Base-by-base conservation (phyloP, 2,797 vertebrate genomes). In the Tokudaia muenninki region DNA sequence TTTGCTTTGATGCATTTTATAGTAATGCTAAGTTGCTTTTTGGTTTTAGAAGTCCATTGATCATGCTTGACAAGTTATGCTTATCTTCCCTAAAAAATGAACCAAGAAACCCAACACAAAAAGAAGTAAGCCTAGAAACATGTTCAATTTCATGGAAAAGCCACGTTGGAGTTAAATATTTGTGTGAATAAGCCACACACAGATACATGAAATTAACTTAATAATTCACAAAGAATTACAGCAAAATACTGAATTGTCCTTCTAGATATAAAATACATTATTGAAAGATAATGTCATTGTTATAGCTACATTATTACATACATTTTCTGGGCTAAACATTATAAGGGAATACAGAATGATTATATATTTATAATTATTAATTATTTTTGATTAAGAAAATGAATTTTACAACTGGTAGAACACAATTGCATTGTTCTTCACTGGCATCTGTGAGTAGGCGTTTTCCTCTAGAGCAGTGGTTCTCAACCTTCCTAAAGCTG, bases 1-100 rank as follows among this genome's bases (percentile, higher is more conserved):
- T 44, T 97, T 94, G 88, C 96, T 97, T 97, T 95, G 65, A 97
- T 96, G 98, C 95, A 97, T 97, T 92, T 95, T 96, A 97, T 94
- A 98, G 72, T 94, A 34, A 97, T 86, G 78, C 88, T 44, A 92
- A 77, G 65, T 67, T 24, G 1, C 65, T 82, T 47, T 52, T 97
- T 1, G 72, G 75, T 86, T 87, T 99, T 99, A 99, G 99, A 99
- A 98, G 99, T 99, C 99, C 99, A 7, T 50, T 26, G 44, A 26
- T 78, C n/a, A 37, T 90, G 47, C 59, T 22, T 89, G 61, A 86
- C 19, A 83, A 83, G 22, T n/a, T 31, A 75, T 82, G 16, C 31
- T 61, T 92, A 1, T 92, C 37, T 72, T 94, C 57, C 57, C 72
- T 78, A 74, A 31, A 87, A 61, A 10, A 87, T 12, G 21, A 3